Evolutionary conservation across 2,113 vertebrate species (phyloP), one percentile per base, ranked within the genome.

Genomic region (Chloropsis cyanopogon): DNA sequence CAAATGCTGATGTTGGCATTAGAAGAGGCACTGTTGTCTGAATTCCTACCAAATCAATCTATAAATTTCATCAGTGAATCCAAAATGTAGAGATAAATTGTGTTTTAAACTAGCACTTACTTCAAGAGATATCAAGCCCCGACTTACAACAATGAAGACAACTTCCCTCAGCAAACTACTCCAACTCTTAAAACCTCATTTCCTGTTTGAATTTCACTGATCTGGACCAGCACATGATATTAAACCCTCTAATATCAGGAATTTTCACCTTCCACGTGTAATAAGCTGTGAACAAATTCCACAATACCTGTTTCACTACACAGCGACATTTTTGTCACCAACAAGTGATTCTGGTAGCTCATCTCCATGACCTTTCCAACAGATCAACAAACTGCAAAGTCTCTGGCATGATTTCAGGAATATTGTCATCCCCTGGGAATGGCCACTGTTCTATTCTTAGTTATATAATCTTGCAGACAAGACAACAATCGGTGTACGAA

Each of bases 251-350:
- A 31, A 41, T 25, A 61, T 5, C 46, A 41, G 21, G 12, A 44
- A 28, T 77, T 49, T 82, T 65, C 54, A 37, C 60, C 26, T 86
- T 80, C 59, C 37, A 20, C 18, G 3, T 39, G 17, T 39, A 69
- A 52, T 14, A 72, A 73, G 7, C 49, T 70, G 37, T 26, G 7
- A 91, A 70, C 31, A 69, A 82, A 49, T 49, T 35, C 81, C 33
- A 26, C 1, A 5, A 13, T 26, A 41, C 9, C 33, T 64, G 5
- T 29, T 79, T 83, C 0, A 0, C 35, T 26, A 14, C 2, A 11
- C 52, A 61, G 21, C 28, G 53, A 57, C 17, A 4, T n/a, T 93
- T 83, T 75, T 64, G 24, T 24, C 87, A 41, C 15, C 17, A 26
- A 37, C 22, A 39, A 15, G 21, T 79, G 59, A 35, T 76, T 68